Percentiles rank a stretch among this genome's conserved stretches.
phyloP scores from a whole-genome alignment of 2,888 invertebrate genomes.

The Odontocolon sp. region DNA sequence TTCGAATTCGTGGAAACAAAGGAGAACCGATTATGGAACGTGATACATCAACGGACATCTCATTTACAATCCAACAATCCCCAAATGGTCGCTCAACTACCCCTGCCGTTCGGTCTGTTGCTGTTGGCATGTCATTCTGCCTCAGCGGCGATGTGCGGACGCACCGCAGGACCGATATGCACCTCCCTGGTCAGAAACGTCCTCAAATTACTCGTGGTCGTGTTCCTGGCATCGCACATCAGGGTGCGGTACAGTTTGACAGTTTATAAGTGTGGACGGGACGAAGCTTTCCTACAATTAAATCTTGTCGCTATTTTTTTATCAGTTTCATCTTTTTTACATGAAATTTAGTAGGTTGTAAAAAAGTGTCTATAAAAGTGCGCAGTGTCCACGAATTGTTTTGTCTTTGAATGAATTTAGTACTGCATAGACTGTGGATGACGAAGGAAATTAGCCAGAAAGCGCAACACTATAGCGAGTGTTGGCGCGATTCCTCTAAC shows the following conservation, averaged over 20 bases:
- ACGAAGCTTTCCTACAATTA: too few species aligned
- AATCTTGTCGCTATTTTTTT: too few species aligned
- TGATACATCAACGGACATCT: slow-evolving; percentile 4
- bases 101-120: slow-evolving; percentile 20
- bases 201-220: slow-evolving; percentile 50
- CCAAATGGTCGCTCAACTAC: slow-evolving; percentile 33
- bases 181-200: slow-evolving; percentile 20
- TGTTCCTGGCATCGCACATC: slow-evolving; percentile 30
- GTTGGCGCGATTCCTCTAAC: slow-evolving; percentile 13
- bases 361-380: too few species aligned
- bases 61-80: slow-evolving; percentile 5
- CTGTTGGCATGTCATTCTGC: slow-evolving; percentile 49
- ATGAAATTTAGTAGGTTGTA: too few species aligned
- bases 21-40: slow-evolving; percentile 4
- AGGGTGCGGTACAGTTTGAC: slow-evolving; percentile 2
- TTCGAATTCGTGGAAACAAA: not conserved
- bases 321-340: too few species aligned
- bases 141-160: slow-evolving; percentile 34
- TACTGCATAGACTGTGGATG: too few species aligned
- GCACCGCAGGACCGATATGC: slow-evolving; percentile 45
- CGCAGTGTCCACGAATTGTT: too few species aligned
- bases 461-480: slow-evolving; percentile 1
- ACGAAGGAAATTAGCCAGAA: not conserved
- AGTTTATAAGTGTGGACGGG: slow-evolving; percentile 44
- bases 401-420: too few species aligned